A percentile compares a stretch with the other conserved stretches of the same genome.
phyloP scores from a whole-genome alignment of 2,888 invertebrate genomes.

The Nebria brevicollis region DNA sequence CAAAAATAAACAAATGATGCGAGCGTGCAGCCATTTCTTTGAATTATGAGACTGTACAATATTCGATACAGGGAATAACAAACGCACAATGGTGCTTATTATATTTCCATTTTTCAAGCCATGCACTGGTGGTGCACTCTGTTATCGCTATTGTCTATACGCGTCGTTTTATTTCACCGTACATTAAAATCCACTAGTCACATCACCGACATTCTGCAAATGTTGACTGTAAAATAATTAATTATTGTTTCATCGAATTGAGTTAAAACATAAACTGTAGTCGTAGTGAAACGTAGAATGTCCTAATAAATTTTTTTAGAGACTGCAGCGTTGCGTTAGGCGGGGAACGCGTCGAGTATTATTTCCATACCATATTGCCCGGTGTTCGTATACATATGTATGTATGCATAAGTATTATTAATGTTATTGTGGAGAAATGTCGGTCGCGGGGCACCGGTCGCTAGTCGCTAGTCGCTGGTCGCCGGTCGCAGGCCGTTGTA shows the following conservation, averaged over 20 bases:
- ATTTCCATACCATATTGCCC: background rate
- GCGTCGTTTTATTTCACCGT: too few species aligned
- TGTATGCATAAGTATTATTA: background rate
- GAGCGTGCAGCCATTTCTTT: constrained; percentile 5
- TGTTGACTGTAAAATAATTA: too few species aligned
- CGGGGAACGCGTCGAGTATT: background rate
- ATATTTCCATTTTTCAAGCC: background rate
- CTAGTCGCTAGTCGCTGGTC: background rate
- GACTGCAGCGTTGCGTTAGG: background rate
- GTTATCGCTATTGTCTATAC: too few species aligned
- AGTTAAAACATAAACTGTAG: too few species aligned
- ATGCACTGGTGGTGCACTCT: background rate
- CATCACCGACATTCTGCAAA: too few species aligned
- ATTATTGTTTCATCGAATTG: too few species aligned
- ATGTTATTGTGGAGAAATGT: background rate
- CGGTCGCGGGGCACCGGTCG: background rate
- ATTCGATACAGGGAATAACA: constrained; percentile 26
- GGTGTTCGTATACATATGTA: background rate
- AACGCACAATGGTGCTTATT: constrained; percentile 6
- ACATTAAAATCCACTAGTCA: too few species aligned
- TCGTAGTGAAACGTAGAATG: too few species aligned
- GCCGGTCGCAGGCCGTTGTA: background rate
- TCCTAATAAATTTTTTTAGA: background rate
- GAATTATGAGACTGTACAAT: constrained; percentile 26
- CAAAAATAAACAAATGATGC: constrained; percentile 11